Percentiles rank a stretch among this genome's conserved stretches.
These are phyloP conservation scores for Threskiornis aethiopicus DNA, from an alignment of 2,797 vertebrate species.

Conservation along the genomic window DNA sequence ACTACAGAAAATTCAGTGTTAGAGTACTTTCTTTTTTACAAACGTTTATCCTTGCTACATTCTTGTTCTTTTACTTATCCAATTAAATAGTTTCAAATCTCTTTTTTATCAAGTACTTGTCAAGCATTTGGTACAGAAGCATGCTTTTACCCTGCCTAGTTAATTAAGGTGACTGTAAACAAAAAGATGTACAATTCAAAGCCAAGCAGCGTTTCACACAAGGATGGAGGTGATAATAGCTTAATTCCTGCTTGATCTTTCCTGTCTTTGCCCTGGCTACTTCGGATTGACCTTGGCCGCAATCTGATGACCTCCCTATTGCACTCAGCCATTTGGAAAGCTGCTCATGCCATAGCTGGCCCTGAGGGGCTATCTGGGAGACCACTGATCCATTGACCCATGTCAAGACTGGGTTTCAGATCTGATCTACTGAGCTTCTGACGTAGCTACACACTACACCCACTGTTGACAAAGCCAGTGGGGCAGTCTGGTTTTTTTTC, in stretches of 20 bases:
- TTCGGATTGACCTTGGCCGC: constrained; percentile 85
- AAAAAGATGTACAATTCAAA: constrained; percentile 67
- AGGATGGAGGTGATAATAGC: constrained; percentile 88
- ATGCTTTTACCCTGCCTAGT: constrained; percentile 37
- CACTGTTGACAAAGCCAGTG: constrained; percentile 77
- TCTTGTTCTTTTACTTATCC: background rate
- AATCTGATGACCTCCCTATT: constrained; percentile 88
- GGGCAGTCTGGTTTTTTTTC: background rate
- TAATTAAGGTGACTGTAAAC: constrained; percentile 69
- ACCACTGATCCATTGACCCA: constrained; percentile 90
- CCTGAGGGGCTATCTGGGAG: constrained; percentile 80
- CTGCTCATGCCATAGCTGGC: constrained; percentile 75
- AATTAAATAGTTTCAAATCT: constrained; percentile 27
- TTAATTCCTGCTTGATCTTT: constrained; percentile 89
- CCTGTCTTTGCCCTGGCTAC: constrained; percentile 86
- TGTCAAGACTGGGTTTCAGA: constrained; percentile 87
- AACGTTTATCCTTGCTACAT: background rate
- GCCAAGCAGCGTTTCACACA: constrained; percentile 77
- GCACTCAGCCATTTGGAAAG: constrained; percentile 79
- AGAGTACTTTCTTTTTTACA: background rate
- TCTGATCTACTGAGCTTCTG: constrained; percentile 86
- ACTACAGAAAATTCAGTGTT: background rate
- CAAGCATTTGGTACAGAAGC: constrained; percentile 41
- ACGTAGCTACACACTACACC: constrained; percentile 72
- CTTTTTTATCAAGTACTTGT: constrained; percentile 16